These are phyloP conservation scores for Drosophila serrata DNA, from an alignment of 1,140 invertebrate species.

Conservation along the genomic window DNA sequence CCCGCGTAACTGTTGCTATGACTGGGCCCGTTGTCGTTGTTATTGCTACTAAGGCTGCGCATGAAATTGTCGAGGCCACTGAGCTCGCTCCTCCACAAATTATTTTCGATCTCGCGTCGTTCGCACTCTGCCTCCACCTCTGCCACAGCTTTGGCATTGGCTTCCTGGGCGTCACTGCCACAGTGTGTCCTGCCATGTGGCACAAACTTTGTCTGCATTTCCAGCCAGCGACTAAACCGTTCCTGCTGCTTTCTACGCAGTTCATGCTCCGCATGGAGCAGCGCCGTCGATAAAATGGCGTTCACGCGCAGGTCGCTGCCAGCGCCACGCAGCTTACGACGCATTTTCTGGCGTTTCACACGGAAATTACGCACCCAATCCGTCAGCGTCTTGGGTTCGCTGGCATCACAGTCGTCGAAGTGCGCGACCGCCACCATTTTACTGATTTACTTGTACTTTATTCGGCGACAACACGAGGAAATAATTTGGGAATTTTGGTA, in stretches of 20 bases:
- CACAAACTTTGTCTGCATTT: conserved; percentile 75
- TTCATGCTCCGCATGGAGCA: conserved; percentile 75
- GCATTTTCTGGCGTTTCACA: conserved; percentile 83
- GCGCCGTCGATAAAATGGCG: conserved; percentile 82
- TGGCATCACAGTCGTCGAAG: conserved; percentile 58
- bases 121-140: conserved; percentile 58
- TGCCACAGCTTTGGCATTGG: conserved; percentile 26
- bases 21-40: conserved; percentile 19
- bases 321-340: conserved; percentile 74
- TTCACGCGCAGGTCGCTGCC: conserved; percentile 74
- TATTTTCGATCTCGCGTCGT: conserved; percentile 65
- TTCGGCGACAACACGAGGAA: conserved; percentile 40
- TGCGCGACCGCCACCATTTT: conserved; percentile 71
- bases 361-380: conserved; percentile 84
- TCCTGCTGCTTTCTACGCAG: conserved; percentile 83
- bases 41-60: conserved; percentile 70
- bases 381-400: conserved; percentile 70
- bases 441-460: conserved; percentile 23
- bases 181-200: conserved; percentile 69
- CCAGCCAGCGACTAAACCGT: conserved; percentile 76
- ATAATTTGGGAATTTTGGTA: conserved; percentile 20
- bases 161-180: conserved; percentile 46
- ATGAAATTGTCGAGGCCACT: conserved; percentile 84
- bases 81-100: conserved; percentile 82
- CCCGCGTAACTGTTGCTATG: conserved; percentile 29